Conservation (phyloP, 2,113 vertebrate species). For the Trematomus loennbergii region DNA sequence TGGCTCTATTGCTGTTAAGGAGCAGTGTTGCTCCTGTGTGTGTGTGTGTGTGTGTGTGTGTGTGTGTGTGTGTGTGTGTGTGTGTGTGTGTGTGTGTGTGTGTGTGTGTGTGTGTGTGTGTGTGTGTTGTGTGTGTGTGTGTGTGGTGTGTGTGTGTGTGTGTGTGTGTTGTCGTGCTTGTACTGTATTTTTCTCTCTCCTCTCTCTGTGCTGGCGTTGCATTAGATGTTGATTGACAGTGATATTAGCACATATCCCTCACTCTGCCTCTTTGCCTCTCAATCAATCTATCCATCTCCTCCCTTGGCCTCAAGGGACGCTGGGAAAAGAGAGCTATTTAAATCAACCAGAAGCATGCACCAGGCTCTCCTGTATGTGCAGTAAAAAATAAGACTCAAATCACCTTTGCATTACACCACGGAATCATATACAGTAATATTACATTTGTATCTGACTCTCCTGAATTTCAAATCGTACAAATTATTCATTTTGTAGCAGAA, state of each 20-base stretch:
- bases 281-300: slow-evolving; percentile 62
- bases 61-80: slow-evolving; percentile 2
- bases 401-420: neutral
- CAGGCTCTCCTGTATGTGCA: slow-evolving; percentile 1
- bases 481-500: neutral
- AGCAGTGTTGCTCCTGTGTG: slow-evolving; percentile 7
- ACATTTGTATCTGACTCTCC: neutral
- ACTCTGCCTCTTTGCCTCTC: slow-evolving; percentile 31
- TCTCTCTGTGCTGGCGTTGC: neutral
- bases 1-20: slow-evolving; percentile 6
- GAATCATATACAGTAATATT: neutral
- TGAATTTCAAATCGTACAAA: neutral
- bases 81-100: neutral
- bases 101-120: neutral
- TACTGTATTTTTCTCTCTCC: neutral
- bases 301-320: slow-evolving; percentile 41
- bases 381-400: neutral
- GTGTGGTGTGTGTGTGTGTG: slow-evolving; percentile 12
- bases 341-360: slow-evolving; percentile 33
- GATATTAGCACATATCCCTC: slow-evolving; percentile 67
- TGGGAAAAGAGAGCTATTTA: slow-evolving; percentile 67
- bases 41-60: no score
- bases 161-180: neutral
- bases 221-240: slow-evolving; percentile 67
- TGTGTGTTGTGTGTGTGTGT: no score